These are phyloP conservation scores for Sphinx pinastri DNA, from an alignment of 2,888 invertebrate species.

Conservation along the genomic window DNA sequence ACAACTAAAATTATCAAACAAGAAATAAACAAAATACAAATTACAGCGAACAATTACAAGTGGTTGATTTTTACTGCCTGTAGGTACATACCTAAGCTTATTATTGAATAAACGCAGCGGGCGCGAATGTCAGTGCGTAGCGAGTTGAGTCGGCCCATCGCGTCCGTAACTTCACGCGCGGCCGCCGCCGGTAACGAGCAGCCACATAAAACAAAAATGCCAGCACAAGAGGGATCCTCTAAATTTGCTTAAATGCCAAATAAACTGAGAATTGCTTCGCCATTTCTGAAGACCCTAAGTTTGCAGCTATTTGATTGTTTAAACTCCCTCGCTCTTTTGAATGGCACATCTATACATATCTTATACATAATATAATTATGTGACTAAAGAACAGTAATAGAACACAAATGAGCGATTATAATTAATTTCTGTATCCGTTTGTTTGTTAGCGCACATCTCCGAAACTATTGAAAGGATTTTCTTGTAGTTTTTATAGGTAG, in stretches of 20 bases:
- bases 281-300: slow-evolving; percentile 69
- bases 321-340: background rate
- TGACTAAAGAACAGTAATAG: no score
- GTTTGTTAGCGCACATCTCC: no score
- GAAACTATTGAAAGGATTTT: no score
- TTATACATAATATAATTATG: no score
- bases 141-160: slow-evolving; percentile 58
- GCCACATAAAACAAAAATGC: slow-evolving; percentile 83
- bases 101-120: slow-evolving; percentile 32
- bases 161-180: slow-evolving; percentile 83
- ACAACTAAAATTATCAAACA: background rate
- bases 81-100: background rate
- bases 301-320: slow-evolving; percentile 37
- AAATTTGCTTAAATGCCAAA: slow-evolving; percentile 82
- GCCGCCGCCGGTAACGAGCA: slow-evolving; percentile 81
- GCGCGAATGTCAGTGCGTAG: slow-evolving; percentile 43
- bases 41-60: background rate
- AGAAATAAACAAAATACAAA: background rate
- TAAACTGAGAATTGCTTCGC: slow-evolving; percentile 80
- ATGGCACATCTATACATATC: background rate
- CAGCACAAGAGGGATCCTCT: slow-evolving; percentile 77
- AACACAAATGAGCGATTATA: no score
- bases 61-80: background rate
- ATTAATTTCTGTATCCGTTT: no score
- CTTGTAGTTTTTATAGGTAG: no score